These are phyloP conservation scores for Elgaria multicarinata DNA, from an alignment of 2,113 vertebrate species.

Conservation along the genomic window DNA sequence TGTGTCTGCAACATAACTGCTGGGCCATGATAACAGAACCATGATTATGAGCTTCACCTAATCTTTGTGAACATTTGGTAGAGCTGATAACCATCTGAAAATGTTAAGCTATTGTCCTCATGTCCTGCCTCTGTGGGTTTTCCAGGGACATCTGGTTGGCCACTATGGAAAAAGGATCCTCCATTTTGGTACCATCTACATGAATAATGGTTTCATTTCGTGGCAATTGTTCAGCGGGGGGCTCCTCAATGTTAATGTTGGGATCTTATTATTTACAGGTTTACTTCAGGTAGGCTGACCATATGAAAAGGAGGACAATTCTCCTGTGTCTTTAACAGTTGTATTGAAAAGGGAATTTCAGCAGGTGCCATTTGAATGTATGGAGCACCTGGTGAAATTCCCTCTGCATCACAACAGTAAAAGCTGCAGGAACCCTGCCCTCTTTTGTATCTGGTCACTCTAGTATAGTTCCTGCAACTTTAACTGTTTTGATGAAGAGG, in stretches of 20 bases:
- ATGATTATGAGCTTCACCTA: not conserved
- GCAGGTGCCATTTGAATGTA: too few species aligned
- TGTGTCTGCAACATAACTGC: not conserved
- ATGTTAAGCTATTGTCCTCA: not conserved
- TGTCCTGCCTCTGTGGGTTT: not conserved
- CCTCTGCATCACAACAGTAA: too few species aligned
- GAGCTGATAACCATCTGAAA: not conserved
- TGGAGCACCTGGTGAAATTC: too few species aligned
- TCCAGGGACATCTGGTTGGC: not conserved
- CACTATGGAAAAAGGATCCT: not conserved
- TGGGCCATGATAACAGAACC: not conserved
- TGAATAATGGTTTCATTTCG: not conserved
- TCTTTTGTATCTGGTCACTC: too few species aligned
- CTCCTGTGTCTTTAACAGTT: too few species aligned
- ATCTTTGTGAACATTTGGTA: not conserved
- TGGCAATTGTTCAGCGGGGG: not conserved
- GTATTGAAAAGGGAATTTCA: too few species aligned
- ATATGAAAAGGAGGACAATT: too few species aligned
- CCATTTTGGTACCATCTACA: not conserved
- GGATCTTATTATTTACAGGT: not conserved
- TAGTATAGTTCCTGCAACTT: too few species aligned
- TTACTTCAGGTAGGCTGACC: not conserved
- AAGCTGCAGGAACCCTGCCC: too few species aligned
- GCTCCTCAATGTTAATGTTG: not conserved
- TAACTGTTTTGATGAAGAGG: too few species aligned